Base-by-base conservation (phyloP, 2,888 invertebrate genomes). In the Microctonus brassicae region DNA sequence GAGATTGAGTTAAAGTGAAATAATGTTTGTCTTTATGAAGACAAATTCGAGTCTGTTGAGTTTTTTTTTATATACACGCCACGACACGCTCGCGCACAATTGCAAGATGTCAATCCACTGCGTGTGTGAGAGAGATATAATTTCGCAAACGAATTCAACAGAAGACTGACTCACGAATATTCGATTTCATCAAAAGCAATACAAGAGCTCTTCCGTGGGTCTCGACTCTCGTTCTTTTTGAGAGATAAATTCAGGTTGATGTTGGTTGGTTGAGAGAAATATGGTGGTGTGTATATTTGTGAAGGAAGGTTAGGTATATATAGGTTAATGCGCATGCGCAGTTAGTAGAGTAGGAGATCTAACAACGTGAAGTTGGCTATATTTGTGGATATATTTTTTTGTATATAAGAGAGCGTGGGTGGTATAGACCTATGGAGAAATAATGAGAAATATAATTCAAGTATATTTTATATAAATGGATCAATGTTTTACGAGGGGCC, bases 271-370 rank as follows among this genome's bases (percentile, higher is more conserved):
- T n/a, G n/a, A n/a, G n/a, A n/a, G 75, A 73, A 73, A 65, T 64
- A 60, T 70, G 76, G 76, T 73, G 70, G 74, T 73, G 34, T 68
- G 69, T 55, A 73, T 68, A 71, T 76, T 10, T 5, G n/a, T 13
- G 17, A n/a, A 34, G 20, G 17, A n/a, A 47, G 47, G 47, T 47
- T 47, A 47, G 47, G 47, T 17, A 47, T 6, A n/a, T 47, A 17
- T 76, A 76, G 75, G 76, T 75, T 74, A 73, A 75, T 73, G 76
- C 72, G 74, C 73, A 76, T 33, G 55, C 55, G 55, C 34, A 1
- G 17, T 6, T 2, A 4, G 17, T 1, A 33, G 2, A 20, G 33
- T 47, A 17, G 47, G 47, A 47, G 47, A 47, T n/a, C 17, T n/a
- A 5, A n/a, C n/a, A n/a, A n/a, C n/a, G n/a, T 47, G 47, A 47